Evolutionary conservation across 1,140 invertebrate species (phyloP).

Genomic region (Copidosoma floridanum): DNA sequence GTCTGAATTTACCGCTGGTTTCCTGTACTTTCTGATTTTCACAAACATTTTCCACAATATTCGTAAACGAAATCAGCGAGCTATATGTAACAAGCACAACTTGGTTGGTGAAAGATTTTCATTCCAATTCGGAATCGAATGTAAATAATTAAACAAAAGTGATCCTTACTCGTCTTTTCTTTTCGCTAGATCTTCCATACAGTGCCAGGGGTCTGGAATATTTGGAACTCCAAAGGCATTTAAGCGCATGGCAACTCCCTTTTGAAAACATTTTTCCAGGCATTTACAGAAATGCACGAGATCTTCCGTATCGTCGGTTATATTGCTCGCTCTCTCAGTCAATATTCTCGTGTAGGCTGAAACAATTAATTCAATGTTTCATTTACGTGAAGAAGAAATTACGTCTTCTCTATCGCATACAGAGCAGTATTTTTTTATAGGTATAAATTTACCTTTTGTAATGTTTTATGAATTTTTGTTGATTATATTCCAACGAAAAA

Average conservation of each 20-base stretch:
- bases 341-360: slow-evolving; percentile 54
- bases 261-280: slow-evolving; percentile 57
- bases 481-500: too few species aligned
- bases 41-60: slow-evolving; percentile 51
- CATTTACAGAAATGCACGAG: slow-evolving; percentile 51
- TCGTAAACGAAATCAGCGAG: slow-evolving; percentile 45
- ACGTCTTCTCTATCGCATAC: too few species aligned
- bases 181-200: slow-evolving; percentile 52
- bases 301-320: slow-evolving; percentile 50
- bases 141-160: slow-evolving; percentile 1
- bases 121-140: slow-evolving; percentile 8
- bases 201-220: slow-evolving; percentile 54
- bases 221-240: slow-evolving; percentile 48
- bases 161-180: slow-evolving; percentile 41
- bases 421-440: too few species aligned
- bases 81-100: too few species aligned
- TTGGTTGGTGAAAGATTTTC: too few species aligned
- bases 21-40: slow-evolving; percentile 52
- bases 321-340: slow-evolving; percentile 42
- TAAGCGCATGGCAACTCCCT: slow-evolving; percentile 45
- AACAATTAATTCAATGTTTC: slow-evolving; percentile 3
- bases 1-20: slow-evolving; percentile 56
- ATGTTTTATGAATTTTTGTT: too few species aligned
- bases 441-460: too few species aligned
- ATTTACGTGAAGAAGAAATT: too few species aligned